Conservation (phyloP, 2,113 vertebrate genomes). For the Pygoscelis adeliae region DNA sequence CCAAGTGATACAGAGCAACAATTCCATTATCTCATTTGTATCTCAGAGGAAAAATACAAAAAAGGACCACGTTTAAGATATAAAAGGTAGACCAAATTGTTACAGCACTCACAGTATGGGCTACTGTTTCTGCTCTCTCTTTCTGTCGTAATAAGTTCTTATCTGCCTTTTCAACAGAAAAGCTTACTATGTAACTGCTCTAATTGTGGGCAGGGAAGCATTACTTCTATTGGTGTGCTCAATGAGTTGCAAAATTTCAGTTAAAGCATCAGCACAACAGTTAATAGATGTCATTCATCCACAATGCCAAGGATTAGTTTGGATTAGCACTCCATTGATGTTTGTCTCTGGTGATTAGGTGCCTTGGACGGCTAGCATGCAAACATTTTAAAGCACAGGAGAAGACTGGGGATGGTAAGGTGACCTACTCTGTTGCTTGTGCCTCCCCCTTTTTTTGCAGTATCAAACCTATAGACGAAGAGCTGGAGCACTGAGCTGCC, state of each 20-base stretch:
- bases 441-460: not conserved
- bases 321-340: not conserved
- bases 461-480: not conserved
- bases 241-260: not conserved
- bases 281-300: not conserved
- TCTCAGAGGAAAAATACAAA: not conserved
- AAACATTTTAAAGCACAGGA: not conserved
- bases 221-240: not conserved
- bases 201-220: not conserved
- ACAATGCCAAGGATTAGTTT: not conserved
- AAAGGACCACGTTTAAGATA: not conserved
- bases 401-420: not conserved
- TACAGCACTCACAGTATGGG: not conserved
- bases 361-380: not conserved
- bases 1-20: not conserved
- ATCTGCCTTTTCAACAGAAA: not conserved
- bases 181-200: not conserved
- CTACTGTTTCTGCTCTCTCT: not conserved
- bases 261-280: not conserved
- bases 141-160: not conserved
- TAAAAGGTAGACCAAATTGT: not conserved
- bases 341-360: not conserved
- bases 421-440: not conserved
- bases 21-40: not conserved
- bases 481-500: not conserved